Base-by-base conservation (phyloP, 2,888 invertebrate species). In the Cynaeus angustus region DNA sequence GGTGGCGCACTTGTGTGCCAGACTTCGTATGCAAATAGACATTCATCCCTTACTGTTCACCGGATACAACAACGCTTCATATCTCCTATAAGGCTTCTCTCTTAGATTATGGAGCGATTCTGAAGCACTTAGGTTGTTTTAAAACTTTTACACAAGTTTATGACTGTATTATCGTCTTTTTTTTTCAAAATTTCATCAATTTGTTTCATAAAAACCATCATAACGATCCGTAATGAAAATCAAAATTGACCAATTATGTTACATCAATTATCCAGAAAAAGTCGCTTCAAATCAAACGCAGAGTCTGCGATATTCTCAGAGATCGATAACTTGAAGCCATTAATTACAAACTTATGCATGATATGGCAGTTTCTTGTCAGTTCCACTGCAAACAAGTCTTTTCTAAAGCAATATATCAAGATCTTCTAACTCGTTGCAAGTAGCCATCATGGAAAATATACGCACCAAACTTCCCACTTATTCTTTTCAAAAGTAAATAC, bases 271-370 rank as follows among this genome's bases (percentile, higher is more conserved):
- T n/a, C n/a, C n/a, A n/a, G n/a, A 21, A 21, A 21, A 21, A 21
- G 12, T n/a, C 37, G 37, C 2, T 37, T 10, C 37, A 9, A 37
- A 37, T n/a, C 37, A 37, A 37, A 4, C 21, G 4, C 21, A 21
- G 21, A 21, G 21, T 3, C 21, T 21, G 4, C 2, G 21, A 21
- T 21, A 3, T 21, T 21, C 21, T 21, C 21, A 1, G 21, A 33
- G 33, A 33, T 33, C 33, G 33, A 33, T 33, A n/a, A 2, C 3
- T 6, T 2, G 1, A 33, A 33, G 56, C 50, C 65, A 69, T 65
- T 69, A 69, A 69, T 69, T 69, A 59, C 52, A 13, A 59, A 65
- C 41, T 65, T 69, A 69, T 69, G 58, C 65, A 69, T 59, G 65
- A 69, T 65, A 45, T 64, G 62, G 56, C 62, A 68, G 68, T 68